Evolutionary conservation across 2,888 invertebrate genomes (phyloP).

Genomic region (Cyclophora punctaria): DNA sequence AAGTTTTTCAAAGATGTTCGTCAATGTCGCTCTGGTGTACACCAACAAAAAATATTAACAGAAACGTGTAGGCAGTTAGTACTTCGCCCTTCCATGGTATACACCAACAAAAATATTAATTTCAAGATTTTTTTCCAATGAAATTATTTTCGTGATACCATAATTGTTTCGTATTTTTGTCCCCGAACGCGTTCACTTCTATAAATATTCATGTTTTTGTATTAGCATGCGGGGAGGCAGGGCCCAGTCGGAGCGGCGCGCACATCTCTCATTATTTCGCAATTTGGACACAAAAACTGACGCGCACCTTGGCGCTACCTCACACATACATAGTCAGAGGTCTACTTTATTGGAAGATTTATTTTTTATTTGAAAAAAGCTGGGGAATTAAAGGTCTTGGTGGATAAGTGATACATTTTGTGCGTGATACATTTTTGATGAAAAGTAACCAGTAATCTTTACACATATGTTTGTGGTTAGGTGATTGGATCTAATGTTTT

Average conservation of each 20-base stretch:
- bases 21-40: too few relatives aligned
- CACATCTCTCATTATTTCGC: conserved; percentile 66
- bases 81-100: background rate
- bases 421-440: too few relatives aligned
- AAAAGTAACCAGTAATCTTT: too few relatives aligned
- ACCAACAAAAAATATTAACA: background rate
- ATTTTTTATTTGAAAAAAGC: background rate
- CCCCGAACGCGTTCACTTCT: conserved; percentile 46
- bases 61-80: background rate
- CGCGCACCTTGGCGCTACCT: conserved; percentile 40
- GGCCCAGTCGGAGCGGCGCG: conserved; percentile 39
- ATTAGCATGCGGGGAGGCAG: conserved; percentile 59
- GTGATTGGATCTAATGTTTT: too few relatives aligned
- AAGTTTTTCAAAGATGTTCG: too few relatives aligned
- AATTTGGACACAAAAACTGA: conserved; percentile 65
- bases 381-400: too few relatives aligned
- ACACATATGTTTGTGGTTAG: too few relatives aligned
- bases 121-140: conserved; percentile 3
- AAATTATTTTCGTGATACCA: conserved; percentile 15
- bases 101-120: too few relatives aligned
- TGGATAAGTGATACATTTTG: too few relatives aligned
- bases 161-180: conserved; percentile 38
- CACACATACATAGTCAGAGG: background rate
- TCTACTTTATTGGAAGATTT: background rate
- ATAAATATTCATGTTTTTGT: conserved; percentile 68